Evolutionary conservation across 2,113 vertebrate genomes (phyloP), one percentile per base, ranked within the genome.

Genomic region (Ictalurus punctatus): DNA sequence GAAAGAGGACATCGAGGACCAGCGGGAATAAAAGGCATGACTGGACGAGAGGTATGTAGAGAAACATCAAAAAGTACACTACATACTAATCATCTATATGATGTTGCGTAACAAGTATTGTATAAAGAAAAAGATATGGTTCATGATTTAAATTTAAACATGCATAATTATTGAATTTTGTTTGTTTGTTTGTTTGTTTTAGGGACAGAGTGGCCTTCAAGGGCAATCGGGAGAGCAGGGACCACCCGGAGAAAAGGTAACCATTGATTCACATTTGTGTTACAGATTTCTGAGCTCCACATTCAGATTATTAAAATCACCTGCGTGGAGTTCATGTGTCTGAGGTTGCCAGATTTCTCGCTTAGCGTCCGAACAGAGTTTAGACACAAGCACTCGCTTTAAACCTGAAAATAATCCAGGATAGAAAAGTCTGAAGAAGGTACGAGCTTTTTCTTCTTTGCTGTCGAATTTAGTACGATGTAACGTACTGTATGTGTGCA

Each of bases 141-240:
- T 52, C 12, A 52, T 27, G 12, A 27, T 54, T n/a, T 17, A 27
- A 30, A 27, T 8, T n/a, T 44, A 30, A 78, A 52, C 19, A 21
- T 63, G 48, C 78, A 17, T 19, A 16, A 71, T 37, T 19, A 40
- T 14, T 79, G 27, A n/a, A n/a, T n/a, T n/a, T n/a, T n/a, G n/a
- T n/a, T 88, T 71, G 27, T 65, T 6, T 0, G 85, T 13, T 54
- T 54, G 12, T 54, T 54, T 54, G 21, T 81, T 58, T 87, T 67
- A 96, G 96, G 95, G 95, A 58, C 86, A 93, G 74, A 74, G 54
- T 4, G 95, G 95, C 2, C 4, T 78, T 83, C 78, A 88, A 27
- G 96, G 96, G 59, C 92, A 92, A 37, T 90, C 90, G 89, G 96
- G 95, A 78, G 88, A 90, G 69, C 91, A 84, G 17, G 95, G 96